Evolutionary conservation across 2,888 invertebrate species (phyloP), one percentile per base, ranked within the genome.

Genomic region (Chrysomela aeneicollis): DNA sequence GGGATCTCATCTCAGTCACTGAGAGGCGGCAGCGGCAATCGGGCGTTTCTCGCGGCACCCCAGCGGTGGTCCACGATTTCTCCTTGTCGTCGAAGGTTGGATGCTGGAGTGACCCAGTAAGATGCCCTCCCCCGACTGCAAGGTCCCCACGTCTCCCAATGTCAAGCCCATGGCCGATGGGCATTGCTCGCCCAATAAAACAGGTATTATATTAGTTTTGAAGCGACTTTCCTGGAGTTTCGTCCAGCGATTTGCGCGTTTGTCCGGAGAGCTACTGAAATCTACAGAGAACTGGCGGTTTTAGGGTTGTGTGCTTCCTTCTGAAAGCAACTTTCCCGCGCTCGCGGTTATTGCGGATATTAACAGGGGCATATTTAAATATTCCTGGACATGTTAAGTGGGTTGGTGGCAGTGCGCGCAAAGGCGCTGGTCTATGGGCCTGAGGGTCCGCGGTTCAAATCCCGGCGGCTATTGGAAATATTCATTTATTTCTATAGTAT

Each of bases 151-250:
- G 50, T 71, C 75, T 63, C 71, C 74, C 49, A 50, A 65, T 51
- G 68, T 73, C 68, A 81, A 81, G 74, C 78, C 79, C 67, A 78
- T 81, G 67, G 82, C 78, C 73, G 82, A 83, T 73, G 82, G 82
- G 71, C 82, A 82, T 77, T 82, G 82, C 74, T 79, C 82, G 69
- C 82, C 82, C 61, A 77, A 81, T 53, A 81, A 82, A 74, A 77
- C 80, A 79, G 81, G 79, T 81, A 79, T 61, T 63, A 63, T 61
- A 32, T 62, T 26, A 19, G 37, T 37, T 42, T 30, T 35, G 55
- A 62, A 51, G 47, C 52, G 62, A 50, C n/a, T 65, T 67, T 61
- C 50, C 53, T 46, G 54, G 64, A 26, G 17, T 18, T 57, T 17
- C 42, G 21, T 22, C 9, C n/a, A 0, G 26, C 26, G 8, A 10